Conservation (phyloP, 2,797 vertebrate species). For the Tinamus major region DNA sequence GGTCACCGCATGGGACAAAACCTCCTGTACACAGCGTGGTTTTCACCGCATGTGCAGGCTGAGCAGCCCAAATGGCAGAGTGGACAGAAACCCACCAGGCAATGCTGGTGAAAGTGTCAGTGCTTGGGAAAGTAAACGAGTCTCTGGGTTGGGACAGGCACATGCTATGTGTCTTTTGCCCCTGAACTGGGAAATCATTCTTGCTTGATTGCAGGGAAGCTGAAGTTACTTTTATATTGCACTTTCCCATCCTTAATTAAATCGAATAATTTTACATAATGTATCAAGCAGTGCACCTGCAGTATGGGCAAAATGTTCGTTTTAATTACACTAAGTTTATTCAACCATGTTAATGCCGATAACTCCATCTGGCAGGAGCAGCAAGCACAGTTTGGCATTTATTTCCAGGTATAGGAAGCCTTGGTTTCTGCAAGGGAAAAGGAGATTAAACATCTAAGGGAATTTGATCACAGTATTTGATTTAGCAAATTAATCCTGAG, state of each 20-base stretch:
- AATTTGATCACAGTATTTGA: slow-evolving; percentile 24
- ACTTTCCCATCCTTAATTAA: slow-evolving; percentile 8
- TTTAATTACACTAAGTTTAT: slow-evolving; percentile 53
- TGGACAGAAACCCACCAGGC: not conserved
- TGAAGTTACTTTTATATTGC: not conserved
- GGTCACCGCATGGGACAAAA: not conserved
- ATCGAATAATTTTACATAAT: slow-evolving; percentile 36
- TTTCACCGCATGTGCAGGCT: not conserved
- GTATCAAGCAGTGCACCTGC: slow-evolving; percentile 9
- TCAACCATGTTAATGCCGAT: slow-evolving; percentile 19
- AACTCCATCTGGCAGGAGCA: slow-evolving; percentile 50
- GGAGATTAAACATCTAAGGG: not conserved
- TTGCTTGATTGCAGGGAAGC: not conserved
- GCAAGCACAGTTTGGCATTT: slow-evolving; percentile 9
- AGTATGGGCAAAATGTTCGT: slow-evolving; percentile 20
- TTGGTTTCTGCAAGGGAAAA: slow-evolving; percentile 15
- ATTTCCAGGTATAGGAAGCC: slow-evolving; percentile 30
- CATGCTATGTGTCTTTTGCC: not conserved
- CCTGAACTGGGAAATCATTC: not conserved
- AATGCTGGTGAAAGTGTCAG: not conserved
- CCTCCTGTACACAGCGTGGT: not conserved
- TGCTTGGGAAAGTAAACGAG: not conserved
- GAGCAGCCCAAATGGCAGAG: too few relatives aligned
- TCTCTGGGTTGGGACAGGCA: not conserved
- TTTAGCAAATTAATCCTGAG: slow-evolving; percentile 32